Evolutionary conservation across 2,113 vertebrate species (phyloP), one percentile per base, ranked within the genome.

Genomic region (Pseudonaja textilis): DNA sequence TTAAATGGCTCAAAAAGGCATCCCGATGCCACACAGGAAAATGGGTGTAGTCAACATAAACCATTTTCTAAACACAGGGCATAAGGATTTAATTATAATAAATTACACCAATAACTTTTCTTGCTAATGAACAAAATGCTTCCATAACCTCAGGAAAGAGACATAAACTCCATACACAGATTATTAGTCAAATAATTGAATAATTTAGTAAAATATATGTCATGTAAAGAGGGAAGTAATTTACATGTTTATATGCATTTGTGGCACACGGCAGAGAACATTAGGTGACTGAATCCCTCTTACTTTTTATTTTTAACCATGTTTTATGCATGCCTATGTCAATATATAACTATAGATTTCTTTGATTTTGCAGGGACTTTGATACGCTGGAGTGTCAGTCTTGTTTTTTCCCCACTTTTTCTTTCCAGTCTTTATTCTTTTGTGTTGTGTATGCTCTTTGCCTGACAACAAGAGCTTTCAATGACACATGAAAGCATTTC

Each of bases 1-100:
- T 39, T 89, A 88, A 93, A 74, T 57, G 93, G 8, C 93, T 95
- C 96, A 95, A 93, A 92, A 88, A 93, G 92, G 93, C 86, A 94
- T 0, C 23, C 1, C 0, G 52, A 93, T 69, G 54, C 93, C 92
- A 59, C 89, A 93, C 90, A 95, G 90, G 91, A 94, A 55, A 90
- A 90, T 92, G 74, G 93, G 85, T 45, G 89, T 91, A 86, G 85
- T 52, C 57, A 61, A 89, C 93, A 95, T 96, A 95, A 96, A 95
- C 95, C 93, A 93, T 47, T 86, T 2, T 87, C 92, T 87, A 90
- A 87, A 89, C 89, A 87, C 81, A 87, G 47, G 29, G 45, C 88
- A 92, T 93, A 69, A 64, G 56, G 87, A 61, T 54, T 89, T 90
- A 93, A 93, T 93, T 93, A 93, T 90, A 90, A 93, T 87, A 93